Conservation (phyloP, 2,888 invertebrate species). For the Periphyllus acericola region DNA sequence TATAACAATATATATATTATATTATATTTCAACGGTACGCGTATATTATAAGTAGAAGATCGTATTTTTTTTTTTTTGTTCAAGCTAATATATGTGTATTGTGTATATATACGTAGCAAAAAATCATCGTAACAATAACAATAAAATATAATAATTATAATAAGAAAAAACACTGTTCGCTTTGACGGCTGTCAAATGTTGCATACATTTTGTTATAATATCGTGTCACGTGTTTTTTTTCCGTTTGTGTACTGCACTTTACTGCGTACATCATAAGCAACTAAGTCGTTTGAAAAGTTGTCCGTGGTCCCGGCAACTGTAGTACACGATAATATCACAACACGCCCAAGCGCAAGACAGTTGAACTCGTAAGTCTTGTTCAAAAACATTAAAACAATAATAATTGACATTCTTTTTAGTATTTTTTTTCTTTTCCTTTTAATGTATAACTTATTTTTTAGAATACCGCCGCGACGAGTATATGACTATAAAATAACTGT, state of each 20-base stretch:
- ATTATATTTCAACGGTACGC: not conserved
- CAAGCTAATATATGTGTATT: too few relatives aligned
- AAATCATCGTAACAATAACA: not conserved
- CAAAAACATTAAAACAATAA: not conserved
- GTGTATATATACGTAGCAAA: not conserved
- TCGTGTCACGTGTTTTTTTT: not conserved
- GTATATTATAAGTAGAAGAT: not conserved
- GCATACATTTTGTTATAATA: not conserved
- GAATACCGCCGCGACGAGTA: not conserved
- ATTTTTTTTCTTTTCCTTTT: not conserved
- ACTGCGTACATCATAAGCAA: not conserved
- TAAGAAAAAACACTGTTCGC: not conserved
- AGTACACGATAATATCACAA: not conserved
- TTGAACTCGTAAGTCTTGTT: not conserved
- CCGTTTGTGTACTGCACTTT: not conserved
- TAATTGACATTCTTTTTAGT: not conserved
- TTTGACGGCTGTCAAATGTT: not conserved
- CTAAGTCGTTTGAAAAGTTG: not conserved
- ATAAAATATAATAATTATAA: not conserved
- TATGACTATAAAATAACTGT: not conserved
- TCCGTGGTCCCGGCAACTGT: not conserved
- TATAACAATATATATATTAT: not conserved
- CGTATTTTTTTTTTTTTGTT: not conserved
- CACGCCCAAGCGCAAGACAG: not conserved
- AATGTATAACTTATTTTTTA: not conserved